Conservation (phyloP, 2,113 vertebrate species). For the Hemiprocne comata region DNA sequence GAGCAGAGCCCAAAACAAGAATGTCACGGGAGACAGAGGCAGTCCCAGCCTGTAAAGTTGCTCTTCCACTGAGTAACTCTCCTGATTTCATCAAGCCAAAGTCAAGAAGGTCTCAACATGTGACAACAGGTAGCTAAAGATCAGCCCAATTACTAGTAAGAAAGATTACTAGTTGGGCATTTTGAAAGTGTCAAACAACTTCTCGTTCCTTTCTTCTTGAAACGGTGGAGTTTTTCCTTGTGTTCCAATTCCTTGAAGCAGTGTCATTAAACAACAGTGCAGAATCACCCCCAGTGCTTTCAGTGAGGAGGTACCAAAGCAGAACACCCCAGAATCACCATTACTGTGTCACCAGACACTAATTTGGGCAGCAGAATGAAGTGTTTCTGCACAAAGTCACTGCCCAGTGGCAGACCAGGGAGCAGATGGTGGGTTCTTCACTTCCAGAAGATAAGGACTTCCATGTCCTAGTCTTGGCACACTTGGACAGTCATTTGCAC, state of each 20-base stretch:
- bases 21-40: neutral
- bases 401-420: neutral
- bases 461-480: neutral
- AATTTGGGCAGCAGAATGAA: neutral
- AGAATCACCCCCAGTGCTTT: neutral
- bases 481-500: neutral
- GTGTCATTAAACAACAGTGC: accelerated
- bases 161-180: neutral
- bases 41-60: neutral
- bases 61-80: neutral
- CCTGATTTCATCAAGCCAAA: neutral
- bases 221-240: neutral
- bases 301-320: neutral
- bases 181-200: neutral
- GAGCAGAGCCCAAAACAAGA: neutral
- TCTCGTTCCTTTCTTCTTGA: neutral
- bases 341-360: accelerated
- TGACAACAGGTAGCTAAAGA: neutral
- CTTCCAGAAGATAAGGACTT: neutral
- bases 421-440: neutral
- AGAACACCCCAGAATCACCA: neutral
- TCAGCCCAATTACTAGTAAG: neutral
- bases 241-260: neutral
- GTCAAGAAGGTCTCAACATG: neutral
- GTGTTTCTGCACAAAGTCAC: neutral